Conservation (phyloP, 1,140 invertebrate species). For the Stegodyphus dumicola region DNA sequence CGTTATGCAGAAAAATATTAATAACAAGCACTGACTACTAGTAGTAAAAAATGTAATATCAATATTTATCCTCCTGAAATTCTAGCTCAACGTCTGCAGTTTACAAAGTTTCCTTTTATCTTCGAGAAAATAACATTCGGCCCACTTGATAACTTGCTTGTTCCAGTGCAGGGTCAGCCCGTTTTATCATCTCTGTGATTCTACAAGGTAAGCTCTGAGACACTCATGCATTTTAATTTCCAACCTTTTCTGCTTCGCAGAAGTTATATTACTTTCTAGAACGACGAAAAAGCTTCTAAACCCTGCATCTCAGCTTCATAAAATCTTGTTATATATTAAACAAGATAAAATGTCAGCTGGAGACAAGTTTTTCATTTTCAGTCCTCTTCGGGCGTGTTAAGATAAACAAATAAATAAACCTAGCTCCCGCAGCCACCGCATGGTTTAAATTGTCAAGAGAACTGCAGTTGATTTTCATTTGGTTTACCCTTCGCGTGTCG, state of each 20-base stretch:
- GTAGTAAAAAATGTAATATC: too few species aligned
- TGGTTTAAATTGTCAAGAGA: constrained; percentile 55
- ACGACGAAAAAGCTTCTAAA: constrained; percentile 1
- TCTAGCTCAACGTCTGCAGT: too few species aligned
- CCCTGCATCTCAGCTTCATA: constrained; percentile 37
- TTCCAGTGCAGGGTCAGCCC: background rate
- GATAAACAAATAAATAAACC: constrained; percentile 54
- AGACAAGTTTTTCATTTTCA: constrained; percentile 46
- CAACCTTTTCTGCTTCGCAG: constrained; percentile 10
- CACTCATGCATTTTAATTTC: constrained; percentile 58
- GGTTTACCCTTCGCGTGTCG: constrained; percentile 1
- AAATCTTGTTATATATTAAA: constrained; percentile 57
- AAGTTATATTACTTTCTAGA: constrained; percentile 18
- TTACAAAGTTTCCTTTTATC: background rate
- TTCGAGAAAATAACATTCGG: background rate
- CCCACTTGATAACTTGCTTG: background rate
- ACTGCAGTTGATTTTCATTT: constrained; percentile 54
- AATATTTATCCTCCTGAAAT: too few species aligned
- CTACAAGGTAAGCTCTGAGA: background rate
- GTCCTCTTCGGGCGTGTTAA: constrained; percentile 25
- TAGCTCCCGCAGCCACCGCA: background rate
- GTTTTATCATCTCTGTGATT: too few species aligned
- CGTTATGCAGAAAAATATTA: too few species aligned
- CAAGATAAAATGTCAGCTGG: constrained; percentile 54
- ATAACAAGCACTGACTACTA: too few species aligned